Conservation (phyloP, 2,797 vertebrate species). For the Gallirallus australis region DNA sequence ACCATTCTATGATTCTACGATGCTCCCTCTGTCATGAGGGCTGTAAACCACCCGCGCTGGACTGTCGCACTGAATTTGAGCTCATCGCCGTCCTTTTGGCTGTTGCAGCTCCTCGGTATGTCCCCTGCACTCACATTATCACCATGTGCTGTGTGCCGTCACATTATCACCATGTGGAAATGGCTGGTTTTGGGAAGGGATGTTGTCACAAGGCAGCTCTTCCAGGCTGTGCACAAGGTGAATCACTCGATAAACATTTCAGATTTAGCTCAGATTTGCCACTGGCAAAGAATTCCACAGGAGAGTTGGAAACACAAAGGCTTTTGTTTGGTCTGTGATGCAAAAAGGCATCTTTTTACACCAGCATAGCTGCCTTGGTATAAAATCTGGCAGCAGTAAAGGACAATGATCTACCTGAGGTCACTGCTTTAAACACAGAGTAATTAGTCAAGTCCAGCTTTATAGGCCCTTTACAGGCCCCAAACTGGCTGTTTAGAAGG, state of each 20-base stretch:
- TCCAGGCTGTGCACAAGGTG: conserved; percentile 15
- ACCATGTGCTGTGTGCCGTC: accelerated
- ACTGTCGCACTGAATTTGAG: neutral
- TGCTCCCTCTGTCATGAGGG: neutral
- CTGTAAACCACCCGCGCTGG: neutral
- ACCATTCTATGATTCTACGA: no score
- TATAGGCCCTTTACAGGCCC: neutral
- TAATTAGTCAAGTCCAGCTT: conserved; percentile 45
- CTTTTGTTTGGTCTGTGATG: neutral
- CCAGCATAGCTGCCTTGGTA: neutral
- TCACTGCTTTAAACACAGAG: conserved; percentile 17
- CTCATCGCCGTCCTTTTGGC: neutral
- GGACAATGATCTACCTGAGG: neutral
- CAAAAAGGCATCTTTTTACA: neutral
- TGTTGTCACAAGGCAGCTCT: neutral
- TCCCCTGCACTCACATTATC: neutral
- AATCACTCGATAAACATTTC: conserved; percentile 1
- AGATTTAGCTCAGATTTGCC: conserved; percentile 22
- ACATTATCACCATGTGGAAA: neutral
- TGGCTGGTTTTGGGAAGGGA: neutral
- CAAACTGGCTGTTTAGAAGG: neutral
- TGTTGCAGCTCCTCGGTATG: neutral
- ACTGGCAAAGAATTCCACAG: neutral
- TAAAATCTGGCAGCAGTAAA: conserved; percentile 31
- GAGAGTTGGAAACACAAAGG: neutral